Evolutionary conservation across 2,113 vertebrate genomes (phyloP).

Genomic region (Lagenorhynchus albirostris): DNA sequence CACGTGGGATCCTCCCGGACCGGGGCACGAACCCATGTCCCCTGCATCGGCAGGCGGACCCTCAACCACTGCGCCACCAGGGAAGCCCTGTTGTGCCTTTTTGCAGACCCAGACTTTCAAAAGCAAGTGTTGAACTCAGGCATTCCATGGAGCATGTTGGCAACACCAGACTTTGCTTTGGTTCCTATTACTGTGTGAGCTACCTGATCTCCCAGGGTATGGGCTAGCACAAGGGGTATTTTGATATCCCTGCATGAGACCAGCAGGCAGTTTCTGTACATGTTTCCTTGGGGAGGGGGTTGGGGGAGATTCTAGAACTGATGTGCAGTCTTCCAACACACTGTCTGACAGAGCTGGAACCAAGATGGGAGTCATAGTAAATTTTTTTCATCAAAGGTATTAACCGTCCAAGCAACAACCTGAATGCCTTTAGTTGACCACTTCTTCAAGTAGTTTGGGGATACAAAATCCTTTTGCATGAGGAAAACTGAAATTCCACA

Average conservation of each 20-base stretch:
- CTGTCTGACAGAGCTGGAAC: conserved; percentile 93
- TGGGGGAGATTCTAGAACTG: conserved; percentile 83
- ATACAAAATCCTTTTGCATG: conserved; percentile 92
- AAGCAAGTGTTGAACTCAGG: not conserved
- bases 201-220: not conserved
- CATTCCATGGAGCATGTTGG: not conserved
- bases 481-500: conserved; percentile 93
- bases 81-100: not conserved
- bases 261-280: not conserved
- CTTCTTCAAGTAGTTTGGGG: conserved; percentile 88
- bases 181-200: not conserved
- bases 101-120: conserved; percentile 29
- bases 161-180: not conserved
- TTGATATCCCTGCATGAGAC: not conserved
- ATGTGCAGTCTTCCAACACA: conserved; percentile 90
- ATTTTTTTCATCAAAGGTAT: conserved; percentile 89
- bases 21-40: too few relatives aligned
- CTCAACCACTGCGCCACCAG: too few relatives aligned
- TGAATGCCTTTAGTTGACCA: conserved; percentile 88
- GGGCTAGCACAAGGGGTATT: not conserved
- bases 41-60: too few relatives aligned
- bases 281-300: not conserved
- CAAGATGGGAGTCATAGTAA: conserved; percentile 87
- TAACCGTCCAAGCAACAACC: conserved; percentile 93
- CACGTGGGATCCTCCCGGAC: too few relatives aligned